Conservation (phyloP, 1,140 invertebrate species). For the Papilio polyxenes region DNA sequence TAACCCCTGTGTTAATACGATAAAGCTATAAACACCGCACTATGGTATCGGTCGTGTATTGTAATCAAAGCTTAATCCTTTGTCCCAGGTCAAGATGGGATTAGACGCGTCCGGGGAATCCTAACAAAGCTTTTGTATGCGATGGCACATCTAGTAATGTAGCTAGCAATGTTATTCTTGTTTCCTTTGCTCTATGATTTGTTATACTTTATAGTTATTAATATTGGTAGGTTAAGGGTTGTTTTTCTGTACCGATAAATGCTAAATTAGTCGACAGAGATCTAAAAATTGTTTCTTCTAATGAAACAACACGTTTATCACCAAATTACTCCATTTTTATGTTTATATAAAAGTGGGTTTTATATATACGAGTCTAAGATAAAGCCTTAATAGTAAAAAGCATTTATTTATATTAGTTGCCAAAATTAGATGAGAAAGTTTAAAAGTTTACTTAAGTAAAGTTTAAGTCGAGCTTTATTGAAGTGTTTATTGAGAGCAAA, state of each 20-base stretch:
- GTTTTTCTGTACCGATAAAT: no score
- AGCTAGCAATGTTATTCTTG: not conserved
- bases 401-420: no score
- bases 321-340: no score
- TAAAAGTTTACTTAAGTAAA: not conserved
- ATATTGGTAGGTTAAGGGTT: no score
- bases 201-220: not conserved
- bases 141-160: not conserved
- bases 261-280: no score
- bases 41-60: not conserved
- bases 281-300: no score
- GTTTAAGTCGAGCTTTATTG: not conserved
- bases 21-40: not conserved
- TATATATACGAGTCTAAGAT: no score
- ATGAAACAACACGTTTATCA: no score
- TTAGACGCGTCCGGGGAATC: not conserved
- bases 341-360: no score
- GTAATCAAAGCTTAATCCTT: constrained; percentile 4
- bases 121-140: constrained; percentile 6
- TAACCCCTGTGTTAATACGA: no score
- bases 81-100: not conserved
- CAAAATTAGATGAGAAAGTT: not conserved
- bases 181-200: not conserved
- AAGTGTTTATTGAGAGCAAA: constrained; percentile 14
- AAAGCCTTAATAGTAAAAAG: no score